These are phyloP conservation scores for Argopecten irradians DNA, from an alignment of 1,140 invertebrate species.

Conservation along the genomic window DNA sequence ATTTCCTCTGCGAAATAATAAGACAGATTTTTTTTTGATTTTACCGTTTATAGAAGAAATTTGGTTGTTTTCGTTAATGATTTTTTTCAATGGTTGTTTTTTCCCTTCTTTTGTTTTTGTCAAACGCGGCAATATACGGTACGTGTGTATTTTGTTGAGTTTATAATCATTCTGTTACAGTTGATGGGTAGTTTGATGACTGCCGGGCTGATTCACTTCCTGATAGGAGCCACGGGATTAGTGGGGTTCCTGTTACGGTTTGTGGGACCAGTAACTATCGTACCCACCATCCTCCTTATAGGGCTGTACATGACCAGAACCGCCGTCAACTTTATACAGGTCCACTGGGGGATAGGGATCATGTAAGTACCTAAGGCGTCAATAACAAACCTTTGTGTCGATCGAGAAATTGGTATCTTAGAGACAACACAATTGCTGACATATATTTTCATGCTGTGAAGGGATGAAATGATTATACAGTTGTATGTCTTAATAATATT, in stretches of 20 bases:
- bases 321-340: constrained; percentile 68
- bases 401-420: too few species aligned
- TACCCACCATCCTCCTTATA: constrained; percentile 77
- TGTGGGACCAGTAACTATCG: constrained; percentile 78
- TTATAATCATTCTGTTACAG: constrained; percentile 32
- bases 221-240: constrained; percentile 80
- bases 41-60: too few species aligned
- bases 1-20: too few species aligned
- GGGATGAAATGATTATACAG: too few species aligned
- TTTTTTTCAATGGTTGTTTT: too few species aligned
- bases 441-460: too few species aligned
- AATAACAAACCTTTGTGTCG: background rate
- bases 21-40: too few species aligned
- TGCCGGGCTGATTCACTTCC: constrained; percentile 65
- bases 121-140: background rate
- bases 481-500: too few species aligned
- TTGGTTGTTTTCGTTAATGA: too few species aligned
- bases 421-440: too few species aligned
- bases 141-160: background rate
- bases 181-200: constrained; percentile 68
- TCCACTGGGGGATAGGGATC: constrained; percentile 76
- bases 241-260: constrained; percentile 84
- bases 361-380: constrained; percentile 66
- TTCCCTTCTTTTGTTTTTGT: too few species aligned
- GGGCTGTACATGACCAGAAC: constrained; percentile 76